These are phyloP conservation scores for Apodemus agrarius DNA, from an alignment of 2,797 vertebrate species.

Conservation along the genomic window DNA sequence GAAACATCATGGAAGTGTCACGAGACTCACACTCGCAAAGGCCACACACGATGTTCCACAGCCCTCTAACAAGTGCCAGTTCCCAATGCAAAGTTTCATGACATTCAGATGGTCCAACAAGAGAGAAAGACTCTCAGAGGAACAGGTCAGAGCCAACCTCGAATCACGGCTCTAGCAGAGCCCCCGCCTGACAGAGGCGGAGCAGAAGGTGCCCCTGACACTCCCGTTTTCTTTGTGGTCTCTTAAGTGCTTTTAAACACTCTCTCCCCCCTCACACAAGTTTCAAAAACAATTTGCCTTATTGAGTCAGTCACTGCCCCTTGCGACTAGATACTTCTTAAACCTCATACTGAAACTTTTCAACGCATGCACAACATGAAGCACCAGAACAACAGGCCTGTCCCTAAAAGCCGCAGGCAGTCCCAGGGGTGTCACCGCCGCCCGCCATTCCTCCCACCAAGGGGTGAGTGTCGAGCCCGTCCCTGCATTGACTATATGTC, in stretches of 20 bases:
- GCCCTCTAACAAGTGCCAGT: not conserved
- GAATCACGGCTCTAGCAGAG: not conserved
- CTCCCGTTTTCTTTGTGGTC: not conserved
- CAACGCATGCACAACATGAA: not conserved
- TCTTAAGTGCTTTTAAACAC: conserved; percentile 13
- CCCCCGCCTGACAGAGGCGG: not conserved
- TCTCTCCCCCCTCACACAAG: not conserved
- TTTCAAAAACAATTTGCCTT: not conserved
- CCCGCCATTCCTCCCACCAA: not conserved
- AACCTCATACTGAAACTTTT: not conserved
- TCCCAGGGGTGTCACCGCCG: fast-evolving
- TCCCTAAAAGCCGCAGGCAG: not conserved
- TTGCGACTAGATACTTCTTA: not conserved
- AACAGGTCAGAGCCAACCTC: not conserved
- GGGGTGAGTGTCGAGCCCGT: not conserved
- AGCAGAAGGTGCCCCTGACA: not conserved
- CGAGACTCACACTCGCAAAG: fast-evolving
- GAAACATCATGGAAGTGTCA: fast-evolving
- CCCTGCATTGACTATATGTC: not conserved
- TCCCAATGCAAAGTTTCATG: not conserved
- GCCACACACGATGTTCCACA: no score
- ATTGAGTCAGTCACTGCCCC: not conserved
- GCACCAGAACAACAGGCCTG: not conserved
- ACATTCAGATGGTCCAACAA: not conserved
- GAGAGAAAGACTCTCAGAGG: not conserved